These are phyloP conservation scores for Atrina japonica DNA, from an alignment of 2,888 invertebrate genomes.

Conservation along the genomic window DNA sequence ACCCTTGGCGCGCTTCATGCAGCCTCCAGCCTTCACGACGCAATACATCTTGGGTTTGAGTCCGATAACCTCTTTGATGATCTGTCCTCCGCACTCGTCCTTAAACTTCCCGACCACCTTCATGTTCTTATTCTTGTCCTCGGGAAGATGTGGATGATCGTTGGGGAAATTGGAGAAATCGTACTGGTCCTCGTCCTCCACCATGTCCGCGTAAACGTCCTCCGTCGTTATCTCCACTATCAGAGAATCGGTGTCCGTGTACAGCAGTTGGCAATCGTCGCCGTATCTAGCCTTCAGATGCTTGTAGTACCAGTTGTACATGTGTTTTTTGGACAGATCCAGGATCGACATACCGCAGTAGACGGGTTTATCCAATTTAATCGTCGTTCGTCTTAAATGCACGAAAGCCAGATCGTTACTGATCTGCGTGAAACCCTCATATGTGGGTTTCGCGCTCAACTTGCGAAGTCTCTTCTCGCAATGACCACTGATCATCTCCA, in stretches of 20 bases:
- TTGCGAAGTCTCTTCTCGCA: slow-evolving; percentile 16
- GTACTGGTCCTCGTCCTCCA: no score
- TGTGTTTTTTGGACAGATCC: slow-evolving; percentile 1
- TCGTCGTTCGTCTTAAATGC: no score
- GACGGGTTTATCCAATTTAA: no score
- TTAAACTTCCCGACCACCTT: background rate
- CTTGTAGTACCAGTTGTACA: no score
- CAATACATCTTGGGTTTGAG: background rate
- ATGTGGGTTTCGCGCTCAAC: slow-evolving; percentile 11
- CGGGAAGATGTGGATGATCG: slow-evolving; percentile 4
- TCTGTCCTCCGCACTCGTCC: background rate
- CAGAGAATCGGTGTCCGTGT: slow-evolving; percentile 9
- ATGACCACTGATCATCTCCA: no score
- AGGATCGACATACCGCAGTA: no score
- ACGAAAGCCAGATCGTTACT: slow-evolving; percentile 30
- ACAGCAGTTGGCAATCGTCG: no score
- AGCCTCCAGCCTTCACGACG: background rate
- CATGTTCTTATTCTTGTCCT: slow-evolving; percentile 1
- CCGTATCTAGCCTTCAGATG: no score
- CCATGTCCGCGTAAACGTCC: slow-evolving; percentile 6
- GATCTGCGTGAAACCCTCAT: slow-evolving; percentile 22
- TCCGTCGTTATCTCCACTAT: background rate
- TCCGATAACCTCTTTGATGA: background rate
- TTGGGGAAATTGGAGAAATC: no score
- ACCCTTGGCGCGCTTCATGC: background rate